Evolutionary conservation across 2,113 vertebrate species (phyloP).

Genomic region (Hippocampus barbouri): DNA sequence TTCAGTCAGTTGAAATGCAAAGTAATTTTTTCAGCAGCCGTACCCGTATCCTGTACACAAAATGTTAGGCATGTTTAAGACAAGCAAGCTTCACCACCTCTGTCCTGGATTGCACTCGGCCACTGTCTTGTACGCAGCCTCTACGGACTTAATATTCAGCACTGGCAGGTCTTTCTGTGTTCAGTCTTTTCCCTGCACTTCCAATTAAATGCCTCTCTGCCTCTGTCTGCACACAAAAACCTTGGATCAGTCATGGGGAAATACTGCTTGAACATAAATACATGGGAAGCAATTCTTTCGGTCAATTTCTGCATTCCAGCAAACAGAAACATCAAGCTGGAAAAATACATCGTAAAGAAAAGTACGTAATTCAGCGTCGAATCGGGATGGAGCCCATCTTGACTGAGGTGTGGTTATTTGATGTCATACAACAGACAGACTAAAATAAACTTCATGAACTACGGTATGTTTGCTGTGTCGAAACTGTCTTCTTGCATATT

Average conservation of each 20-base stretch:
- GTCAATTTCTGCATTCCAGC: neutral
- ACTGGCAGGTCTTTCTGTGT: conserved; percentile 20
- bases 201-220: neutral
- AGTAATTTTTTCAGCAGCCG: conserved; percentile 45
- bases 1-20: conserved; percentile 35
- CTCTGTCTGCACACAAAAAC: neutral
- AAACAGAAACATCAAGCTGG: neutral
- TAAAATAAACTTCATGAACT: neutral
- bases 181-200: conserved; percentile 1
- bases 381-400: neutral
- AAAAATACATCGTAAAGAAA: neutral
- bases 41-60: conserved; percentile 27
- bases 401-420: neutral
- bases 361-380: neutral
- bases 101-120: conserved; percentile 1
- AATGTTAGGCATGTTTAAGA: conserved; percentile 39
- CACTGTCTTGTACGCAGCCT: neutral
- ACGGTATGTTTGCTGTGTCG: too few species aligned
- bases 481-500: too few species aligned
- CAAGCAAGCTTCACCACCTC: neutral
- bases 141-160: conserved; percentile 12
- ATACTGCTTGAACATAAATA: neutral
- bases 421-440: neutral
- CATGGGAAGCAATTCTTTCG: neutral
- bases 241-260: neutral